Conservation (phyloP, 53 echinoderm and acorn worm species). For the Astropecten irregularis region DNA sequence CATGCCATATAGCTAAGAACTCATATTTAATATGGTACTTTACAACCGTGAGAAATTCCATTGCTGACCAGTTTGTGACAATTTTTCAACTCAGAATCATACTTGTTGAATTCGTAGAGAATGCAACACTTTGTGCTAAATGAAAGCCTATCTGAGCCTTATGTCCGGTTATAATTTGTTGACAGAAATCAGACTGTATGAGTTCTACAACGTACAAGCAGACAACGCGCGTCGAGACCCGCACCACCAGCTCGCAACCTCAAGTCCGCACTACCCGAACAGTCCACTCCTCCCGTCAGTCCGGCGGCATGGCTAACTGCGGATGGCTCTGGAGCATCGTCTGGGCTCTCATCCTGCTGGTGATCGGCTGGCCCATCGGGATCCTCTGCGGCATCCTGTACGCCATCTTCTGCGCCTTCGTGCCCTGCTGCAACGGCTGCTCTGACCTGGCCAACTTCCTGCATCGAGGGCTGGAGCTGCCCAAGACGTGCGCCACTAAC, state of each 20-base stretch:
- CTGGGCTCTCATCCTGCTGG: slow-evolving; percentile 85
- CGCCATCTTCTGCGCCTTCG: slow-evolving; percentile 96
- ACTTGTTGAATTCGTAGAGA: too few relatives aligned
- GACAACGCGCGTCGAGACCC: slow-evolving; percentile 34
- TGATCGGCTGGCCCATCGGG: slow-evolving; percentile 97
- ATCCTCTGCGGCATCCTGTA: slow-evolving; percentile 93
- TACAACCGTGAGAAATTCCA: too few relatives aligned
- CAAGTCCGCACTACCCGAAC: slow-evolving; percentile 3
- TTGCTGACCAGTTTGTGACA: too few relatives aligned
- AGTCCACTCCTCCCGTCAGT: neutral
- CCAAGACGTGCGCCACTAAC: slow-evolving; percentile 88
- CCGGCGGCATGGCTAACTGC: slow-evolving; percentile 87
- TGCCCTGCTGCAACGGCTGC: slow-evolving; percentile 93
- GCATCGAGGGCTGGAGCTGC: slow-evolving; percentile 94
- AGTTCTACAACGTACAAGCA: slow-evolving; percentile 46
- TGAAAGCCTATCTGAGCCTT: too few relatives aligned
- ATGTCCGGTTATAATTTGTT: too few relatives aligned
- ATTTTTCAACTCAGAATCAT: too few relatives aligned
- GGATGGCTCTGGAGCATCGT: slow-evolving; percentile 99
- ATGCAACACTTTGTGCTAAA: too few relatives aligned
- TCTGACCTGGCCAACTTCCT: slow-evolving; percentile 90
- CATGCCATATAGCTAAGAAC: too few relatives aligned
- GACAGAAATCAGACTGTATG: neutral
- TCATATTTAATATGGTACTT: too few relatives aligned
- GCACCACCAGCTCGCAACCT: slow-evolving; percentile 4